Percentiles rank a stretch among this genome's conserved stretches.
Conservation (phyloP, 2,113 vertebrate species). For the Motacilla alba region DNA sequence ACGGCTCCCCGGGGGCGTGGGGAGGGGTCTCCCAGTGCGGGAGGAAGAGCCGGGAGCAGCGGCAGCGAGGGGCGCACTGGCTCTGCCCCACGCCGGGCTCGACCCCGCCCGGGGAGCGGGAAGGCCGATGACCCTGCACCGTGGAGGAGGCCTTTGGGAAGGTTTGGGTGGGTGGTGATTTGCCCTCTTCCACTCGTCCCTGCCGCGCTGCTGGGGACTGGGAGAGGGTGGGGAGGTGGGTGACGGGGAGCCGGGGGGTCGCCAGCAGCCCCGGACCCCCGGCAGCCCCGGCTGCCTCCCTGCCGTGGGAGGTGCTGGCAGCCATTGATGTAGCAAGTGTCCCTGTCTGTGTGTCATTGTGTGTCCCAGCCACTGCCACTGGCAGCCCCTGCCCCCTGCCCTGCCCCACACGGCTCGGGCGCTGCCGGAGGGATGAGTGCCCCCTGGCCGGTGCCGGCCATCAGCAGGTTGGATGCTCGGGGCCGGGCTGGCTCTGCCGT, state of each 20-base stretch:
- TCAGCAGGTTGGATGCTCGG: neutral
- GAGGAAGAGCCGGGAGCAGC: neutral
- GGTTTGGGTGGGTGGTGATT: neutral
- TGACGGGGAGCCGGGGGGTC: neutral
- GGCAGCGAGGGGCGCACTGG: neutral
- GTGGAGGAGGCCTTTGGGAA: conserved; percentile 33
- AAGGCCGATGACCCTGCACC: conserved; percentile 24
- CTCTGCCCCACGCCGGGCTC: neutral
- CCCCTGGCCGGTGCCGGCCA: accelerated
- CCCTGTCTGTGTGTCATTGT: neutral
- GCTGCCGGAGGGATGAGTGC: neutral
- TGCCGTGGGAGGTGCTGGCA: neutral
- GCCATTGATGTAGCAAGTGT: conserved; percentile 62
- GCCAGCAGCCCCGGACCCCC: neutral
- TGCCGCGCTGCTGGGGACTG: accelerated
- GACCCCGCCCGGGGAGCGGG: accelerated
- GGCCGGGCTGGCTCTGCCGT: neutral
- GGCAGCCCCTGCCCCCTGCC: neutral
- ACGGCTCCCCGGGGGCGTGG: neutral
- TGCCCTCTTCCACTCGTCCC: neutral
- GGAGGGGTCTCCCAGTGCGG: neutral
- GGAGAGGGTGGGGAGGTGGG: neutral
- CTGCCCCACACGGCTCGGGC: neutral
- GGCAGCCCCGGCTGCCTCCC: neutral
- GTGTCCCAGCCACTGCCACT: neutral